Conservation (phyloP, 2,888 invertebrate species). For the Podabrus alpinus region DNA sequence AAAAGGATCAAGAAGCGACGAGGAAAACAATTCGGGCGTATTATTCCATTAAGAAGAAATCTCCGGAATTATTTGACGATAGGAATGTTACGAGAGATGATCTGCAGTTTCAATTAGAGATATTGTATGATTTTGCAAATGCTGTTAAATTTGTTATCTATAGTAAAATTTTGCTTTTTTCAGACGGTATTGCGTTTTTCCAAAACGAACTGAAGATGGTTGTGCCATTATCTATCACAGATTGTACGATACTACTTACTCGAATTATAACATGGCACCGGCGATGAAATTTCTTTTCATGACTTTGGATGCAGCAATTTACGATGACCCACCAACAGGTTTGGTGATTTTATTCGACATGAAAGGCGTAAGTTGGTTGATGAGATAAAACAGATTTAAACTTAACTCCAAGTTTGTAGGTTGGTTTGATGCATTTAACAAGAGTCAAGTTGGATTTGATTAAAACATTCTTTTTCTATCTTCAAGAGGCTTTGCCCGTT, state of each 20-base stretch:
- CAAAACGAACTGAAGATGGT: conserved; percentile 63
- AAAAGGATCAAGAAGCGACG: conserved; percentile 62
- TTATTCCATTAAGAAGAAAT: conserved; percentile 62
- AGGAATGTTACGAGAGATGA: conserved; percentile 56
- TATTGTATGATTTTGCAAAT: background rate
- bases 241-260: conserved; percentile 61
- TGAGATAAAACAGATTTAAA: background rate
- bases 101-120: conserved; percentile 51
- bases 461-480: conserved; percentile 67
- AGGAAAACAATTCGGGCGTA: conserved; percentile 68
- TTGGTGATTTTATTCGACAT: conserved; percentile 71
- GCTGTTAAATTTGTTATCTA: background rate
- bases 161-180: background rate
- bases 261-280: conserved; percentile 63
- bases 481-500: conserved; percentile 72
- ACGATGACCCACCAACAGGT: conserved; percentile 64
- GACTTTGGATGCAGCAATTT: conserved; percentile 58
- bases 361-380: conserved; percentile 60
- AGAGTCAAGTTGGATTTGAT: conserved; percentile 49
- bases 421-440: conserved; percentile 43
- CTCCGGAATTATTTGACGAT: conserved; percentile 67
- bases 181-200: conserved; percentile 56
- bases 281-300: conserved; percentile 60
- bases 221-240: conserved; percentile 67
- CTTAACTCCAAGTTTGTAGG: conserved; percentile 13